These are phyloP conservation scores for Babyrousa celebensis DNA, from an alignment of 2,797 vertebrate species.

Conservation along the genomic window DNA sequence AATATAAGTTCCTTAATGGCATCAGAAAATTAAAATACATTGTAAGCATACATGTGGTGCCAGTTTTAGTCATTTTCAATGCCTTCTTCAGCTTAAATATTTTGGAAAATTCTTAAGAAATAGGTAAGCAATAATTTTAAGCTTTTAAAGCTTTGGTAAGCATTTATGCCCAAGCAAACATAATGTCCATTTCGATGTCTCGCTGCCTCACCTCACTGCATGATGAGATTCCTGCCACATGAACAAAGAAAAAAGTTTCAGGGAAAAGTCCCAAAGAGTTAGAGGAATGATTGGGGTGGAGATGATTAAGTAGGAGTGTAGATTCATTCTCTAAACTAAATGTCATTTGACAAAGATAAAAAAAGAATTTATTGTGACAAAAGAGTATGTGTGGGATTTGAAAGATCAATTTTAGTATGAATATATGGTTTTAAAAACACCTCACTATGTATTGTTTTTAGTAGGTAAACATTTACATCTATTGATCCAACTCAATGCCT, in stretches of 20 bases:
- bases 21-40: neutral
- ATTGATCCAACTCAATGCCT: neutral
- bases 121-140: neutral
- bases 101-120: conserved; percentile 6
- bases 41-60: neutral
- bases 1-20: neutral
- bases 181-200: neutral
- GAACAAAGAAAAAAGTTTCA: neutral
- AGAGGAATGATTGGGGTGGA: neutral
- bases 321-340: neutral
- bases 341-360: neutral
- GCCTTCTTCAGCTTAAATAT: neutral
- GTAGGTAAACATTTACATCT: neutral
- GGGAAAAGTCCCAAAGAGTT: neutral
- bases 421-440: neutral
- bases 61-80: neutral
- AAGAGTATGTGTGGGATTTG: neutral
- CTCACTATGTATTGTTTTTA: neutral
- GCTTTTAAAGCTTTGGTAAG: neutral
- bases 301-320: neutral
- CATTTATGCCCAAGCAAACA: neutral
- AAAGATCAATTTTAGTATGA: neutral
- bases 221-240: conserved; percentile 23
- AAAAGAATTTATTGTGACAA: neutral
- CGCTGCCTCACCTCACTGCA: conserved; percentile 20